Evolutionary conservation across 2,888 invertebrate species (phyloP).

Genomic region (Agrochola circellaris): DNA sequence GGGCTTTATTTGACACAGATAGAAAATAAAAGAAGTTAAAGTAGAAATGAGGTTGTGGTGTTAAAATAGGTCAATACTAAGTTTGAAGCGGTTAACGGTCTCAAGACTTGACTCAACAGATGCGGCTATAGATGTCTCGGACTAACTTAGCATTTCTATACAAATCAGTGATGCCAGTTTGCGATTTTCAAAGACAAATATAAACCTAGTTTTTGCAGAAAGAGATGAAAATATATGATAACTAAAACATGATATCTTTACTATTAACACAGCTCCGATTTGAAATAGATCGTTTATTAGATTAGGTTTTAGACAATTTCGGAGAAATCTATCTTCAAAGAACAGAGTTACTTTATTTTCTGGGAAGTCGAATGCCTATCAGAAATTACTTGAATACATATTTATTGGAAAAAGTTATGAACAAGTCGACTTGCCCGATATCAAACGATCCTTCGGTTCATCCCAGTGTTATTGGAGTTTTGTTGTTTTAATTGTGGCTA

Average conservation of each 20-base stretch:
- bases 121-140: slow-evolving; percentile 3
- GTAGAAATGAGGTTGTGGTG: slow-evolving; percentile 26
- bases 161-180: neutral
- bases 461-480: slow-evolving; percentile 61
- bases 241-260: slow-evolving; percentile 26
- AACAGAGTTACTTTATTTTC: slow-evolving; percentile 22
- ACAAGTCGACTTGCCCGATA: slow-evolving; percentile 26
- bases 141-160: slow-evolving; percentile 10
- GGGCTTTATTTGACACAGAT: slow-evolving; percentile 12
- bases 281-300: slow-evolving; percentile 42
- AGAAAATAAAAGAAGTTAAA: neutral
- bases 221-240: slow-evolving; percentile 11
- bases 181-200: slow-evolving; percentile 11
- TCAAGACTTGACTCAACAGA: slow-evolving; percentile 25
- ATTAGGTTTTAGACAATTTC: slow-evolving; percentile 24
- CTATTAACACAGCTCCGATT: slow-evolving; percentile 10
- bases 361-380: slow-evolving; percentile 17
- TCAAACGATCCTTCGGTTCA: slow-evolving; percentile 55
- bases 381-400: slow-evolving; percentile 10
- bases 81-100: slow-evolving; percentile 43
- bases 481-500: slow-evolving; percentile 70
- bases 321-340: slow-evolving; percentile 35
- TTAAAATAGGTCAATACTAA: slow-evolving; percentile 38
- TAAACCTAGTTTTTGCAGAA: neutral
- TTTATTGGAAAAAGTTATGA: slow-evolving; percentile 37